These are phyloP conservation scores for Rhinopomastus cyanomelas DNA, from an alignment of 2,113 vertebrate species.

Conservation along the genomic window DNA sequence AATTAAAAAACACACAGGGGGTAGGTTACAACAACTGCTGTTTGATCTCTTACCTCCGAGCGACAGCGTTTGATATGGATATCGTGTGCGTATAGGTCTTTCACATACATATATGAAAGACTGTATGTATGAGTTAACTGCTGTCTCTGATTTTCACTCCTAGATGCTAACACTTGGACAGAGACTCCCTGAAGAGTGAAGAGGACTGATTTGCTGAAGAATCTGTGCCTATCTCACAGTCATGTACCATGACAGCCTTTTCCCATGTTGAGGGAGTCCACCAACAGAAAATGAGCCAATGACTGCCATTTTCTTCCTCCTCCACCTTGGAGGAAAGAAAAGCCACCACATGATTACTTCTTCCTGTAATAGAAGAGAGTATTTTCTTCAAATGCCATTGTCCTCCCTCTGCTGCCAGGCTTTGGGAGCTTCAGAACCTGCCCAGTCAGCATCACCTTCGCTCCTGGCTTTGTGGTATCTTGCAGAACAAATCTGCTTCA, in stretches of 20 bases:
- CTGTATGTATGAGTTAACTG: rapidly evolving
- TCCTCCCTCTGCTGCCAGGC: background rate
- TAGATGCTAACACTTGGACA: background rate
- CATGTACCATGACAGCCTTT: background rate
- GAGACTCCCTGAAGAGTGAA: background rate
- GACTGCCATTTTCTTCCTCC: background rate
- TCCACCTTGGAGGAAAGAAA: background rate
- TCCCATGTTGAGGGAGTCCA: background rate
- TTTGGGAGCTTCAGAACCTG: background rate
- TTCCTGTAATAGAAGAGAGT: background rate
- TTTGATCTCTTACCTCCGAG: background rate
- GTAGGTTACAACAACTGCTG: background rate
- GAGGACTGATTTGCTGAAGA: background rate
- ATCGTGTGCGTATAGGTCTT: too few relatives aligned
- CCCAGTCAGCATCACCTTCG: background rate
- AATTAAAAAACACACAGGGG: background rate
- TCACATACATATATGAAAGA: background rate
- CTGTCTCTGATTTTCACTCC: background rate
- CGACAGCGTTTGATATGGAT: background rate
- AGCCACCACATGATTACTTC: background rate
- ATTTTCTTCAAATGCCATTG: background rate
- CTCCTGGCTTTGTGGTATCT: background rate
- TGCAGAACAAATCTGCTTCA: background rate
- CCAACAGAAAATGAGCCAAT: background rate
- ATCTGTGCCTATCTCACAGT: background rate